These are phyloP conservation scores for Catocala fraxini DNA, from an alignment of 2,888 invertebrate genomes.

Conservation along the genomic window DNA sequence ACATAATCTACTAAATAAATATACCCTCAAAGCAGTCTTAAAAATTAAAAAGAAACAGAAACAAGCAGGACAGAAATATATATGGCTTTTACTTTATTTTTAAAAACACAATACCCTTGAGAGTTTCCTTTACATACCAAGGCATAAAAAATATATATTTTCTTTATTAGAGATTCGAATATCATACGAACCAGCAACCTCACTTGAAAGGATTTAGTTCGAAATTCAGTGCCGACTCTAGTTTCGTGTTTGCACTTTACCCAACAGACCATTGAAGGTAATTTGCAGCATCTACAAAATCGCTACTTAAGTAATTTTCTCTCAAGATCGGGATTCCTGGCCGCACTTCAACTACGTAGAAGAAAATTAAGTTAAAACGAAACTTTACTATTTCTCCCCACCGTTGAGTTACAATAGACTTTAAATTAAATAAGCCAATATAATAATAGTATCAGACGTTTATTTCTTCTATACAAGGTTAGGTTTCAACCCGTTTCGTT, in stretches of 20 bases:
- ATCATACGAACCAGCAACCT: constrained; percentile 9
- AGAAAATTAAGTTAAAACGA: constrained; percentile 40
- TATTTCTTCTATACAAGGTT: neutral
- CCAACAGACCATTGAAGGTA: constrained; percentile 15
- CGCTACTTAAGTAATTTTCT: constrained; percentile 38
- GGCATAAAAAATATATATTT: constrained; percentile 18
- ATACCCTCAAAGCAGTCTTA: too few relatives aligned
- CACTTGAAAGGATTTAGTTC: constrained; percentile 25
- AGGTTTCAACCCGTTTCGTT: too few relatives aligned
- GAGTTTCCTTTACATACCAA: neutral
- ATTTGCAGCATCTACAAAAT: constrained; percentile 24
- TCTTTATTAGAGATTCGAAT: constrained; percentile 14
- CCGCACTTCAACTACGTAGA: constrained; percentile 27
- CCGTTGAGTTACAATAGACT: constrained; percentile 23
- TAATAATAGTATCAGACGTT: neutral
- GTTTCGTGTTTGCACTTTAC: constrained; percentile 33
- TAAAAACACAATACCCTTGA: too few relatives aligned
- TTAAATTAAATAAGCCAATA: neutral
- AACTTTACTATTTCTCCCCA: constrained; percentile 45
- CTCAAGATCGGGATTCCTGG: constrained; percentile 29
- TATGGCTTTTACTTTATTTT: too few relatives aligned
- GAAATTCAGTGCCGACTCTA: constrained; percentile 36
- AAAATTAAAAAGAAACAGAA: too few relatives aligned
- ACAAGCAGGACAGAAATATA: too few relatives aligned
- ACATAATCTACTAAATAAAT: too few relatives aligned